Evolutionary conservation across 2,888 invertebrate species (phyloP).

Genomic region (Girardia tigrina): DNA sequence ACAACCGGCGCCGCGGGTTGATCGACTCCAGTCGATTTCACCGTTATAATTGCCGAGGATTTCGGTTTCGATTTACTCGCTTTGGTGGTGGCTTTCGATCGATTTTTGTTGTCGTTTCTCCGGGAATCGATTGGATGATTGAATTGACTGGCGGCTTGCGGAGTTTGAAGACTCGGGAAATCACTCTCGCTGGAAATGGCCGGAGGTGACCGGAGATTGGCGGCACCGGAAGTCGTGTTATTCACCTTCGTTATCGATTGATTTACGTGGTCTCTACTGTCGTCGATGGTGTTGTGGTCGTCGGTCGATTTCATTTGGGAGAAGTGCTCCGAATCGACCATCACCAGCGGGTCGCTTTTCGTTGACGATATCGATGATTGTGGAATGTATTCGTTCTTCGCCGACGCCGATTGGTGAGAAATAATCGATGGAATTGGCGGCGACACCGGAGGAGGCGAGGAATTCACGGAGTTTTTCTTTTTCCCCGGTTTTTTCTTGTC

Average conservation of each 20-base stretch:
- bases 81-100: background rate
- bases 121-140: too few species aligned
- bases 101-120: background rate
- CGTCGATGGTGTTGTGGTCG: background rate
- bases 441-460: background rate
- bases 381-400: background rate
- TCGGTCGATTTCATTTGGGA: background rate
- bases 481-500: background rate
- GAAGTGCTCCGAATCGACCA: background rate
- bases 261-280: background rate
- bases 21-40: too few species aligned
- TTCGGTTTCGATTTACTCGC: background rate
- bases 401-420: background rate
- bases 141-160: background rate
- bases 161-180: constrained; percentile 1
- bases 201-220: background rate
- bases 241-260: background rate
- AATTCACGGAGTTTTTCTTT: background rate
- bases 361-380: background rate
- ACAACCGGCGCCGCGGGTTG: background rate
- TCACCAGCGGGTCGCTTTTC: background rate
- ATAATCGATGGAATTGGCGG: background rate
- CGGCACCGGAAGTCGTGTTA: background rate
- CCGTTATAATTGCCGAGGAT: background rate
- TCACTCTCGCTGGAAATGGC: background rate